These are phyloP conservation scores for Poliocrania exsul DNA, from an alignment of 2,797 vertebrate species.

Conservation along the genomic window DNA sequence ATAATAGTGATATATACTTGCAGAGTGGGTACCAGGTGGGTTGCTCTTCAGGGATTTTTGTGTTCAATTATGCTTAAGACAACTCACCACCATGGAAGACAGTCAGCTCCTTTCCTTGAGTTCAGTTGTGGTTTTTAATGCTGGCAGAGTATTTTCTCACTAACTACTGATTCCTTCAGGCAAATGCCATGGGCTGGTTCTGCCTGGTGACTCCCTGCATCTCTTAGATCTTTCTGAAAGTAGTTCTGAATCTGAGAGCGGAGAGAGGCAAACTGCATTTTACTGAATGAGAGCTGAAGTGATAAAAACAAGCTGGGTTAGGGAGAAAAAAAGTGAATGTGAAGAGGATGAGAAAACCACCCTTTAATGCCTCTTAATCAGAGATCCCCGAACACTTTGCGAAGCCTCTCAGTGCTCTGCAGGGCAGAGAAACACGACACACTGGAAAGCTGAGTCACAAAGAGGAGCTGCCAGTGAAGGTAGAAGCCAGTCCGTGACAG, in stretches of 20 bases:
- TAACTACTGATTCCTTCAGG: background rate
- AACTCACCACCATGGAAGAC: background rate
- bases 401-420: background rate
- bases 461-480: background rate
- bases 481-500: rapidly evolving
- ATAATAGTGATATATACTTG: background rate
- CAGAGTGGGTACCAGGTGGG: background rate
- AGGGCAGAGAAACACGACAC: background rate
- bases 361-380: background rate
- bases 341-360: background rate
- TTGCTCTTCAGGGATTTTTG: background rate
- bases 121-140: background rate
- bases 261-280: background rate
- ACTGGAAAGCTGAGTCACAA: background rate
- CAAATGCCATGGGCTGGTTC: background rate
- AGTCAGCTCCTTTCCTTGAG: background rate
- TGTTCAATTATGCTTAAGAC: background rate
- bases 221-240: background rate
- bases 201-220: background rate
- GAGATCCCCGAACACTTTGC: background rate
- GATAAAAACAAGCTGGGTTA: background rate
- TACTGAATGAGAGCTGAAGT: background rate
- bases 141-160: background rate
- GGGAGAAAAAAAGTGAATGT: background rate
- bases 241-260: background rate